These are phyloP conservation scores for Etia nguti DNA, from an alignment of 2,113 vertebrate species.

Conservation along the genomic window DNA sequence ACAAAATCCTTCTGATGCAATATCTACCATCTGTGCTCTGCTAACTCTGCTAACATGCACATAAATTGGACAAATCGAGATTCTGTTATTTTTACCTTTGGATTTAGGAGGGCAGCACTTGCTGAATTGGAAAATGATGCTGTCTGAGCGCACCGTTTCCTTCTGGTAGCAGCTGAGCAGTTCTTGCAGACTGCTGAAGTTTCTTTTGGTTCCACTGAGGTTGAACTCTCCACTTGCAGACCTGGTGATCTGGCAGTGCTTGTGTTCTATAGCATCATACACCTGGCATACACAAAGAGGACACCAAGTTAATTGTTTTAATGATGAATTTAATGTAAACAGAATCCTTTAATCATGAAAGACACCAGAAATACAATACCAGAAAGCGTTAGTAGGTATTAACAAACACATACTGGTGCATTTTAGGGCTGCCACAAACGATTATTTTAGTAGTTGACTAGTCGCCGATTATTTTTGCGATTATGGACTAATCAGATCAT, in stretches of 20 bases:
- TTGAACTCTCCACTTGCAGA: conserved; percentile 83
- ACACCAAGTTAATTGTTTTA: neutral
- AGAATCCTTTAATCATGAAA: neutral
- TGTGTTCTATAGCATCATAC: conserved; percentile 79
- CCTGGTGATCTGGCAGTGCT: conserved; percentile 91
- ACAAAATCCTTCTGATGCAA: neutral
- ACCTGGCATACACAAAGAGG: conserved; percentile 43
- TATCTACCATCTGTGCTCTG: neutral
- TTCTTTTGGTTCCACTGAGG: conserved; percentile 91
- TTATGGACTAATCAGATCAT: too few relatives aligned
- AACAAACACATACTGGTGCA: neutral
- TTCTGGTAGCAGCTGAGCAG: conserved; percentile 94
- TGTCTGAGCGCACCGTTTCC: conserved; percentile 94
- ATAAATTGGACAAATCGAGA: neutral
- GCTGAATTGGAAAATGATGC: conserved; percentile 89
- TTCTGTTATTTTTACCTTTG: conserved; percentile 77
- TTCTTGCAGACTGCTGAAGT: conserved; percentile 85
- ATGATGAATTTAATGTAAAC: neutral
- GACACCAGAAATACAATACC: neutral
- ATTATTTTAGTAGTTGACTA: too few relatives aligned
- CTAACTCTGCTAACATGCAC: neutral
- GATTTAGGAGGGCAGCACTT: conserved; percentile 90
- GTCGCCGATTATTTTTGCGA: too few relatives aligned
- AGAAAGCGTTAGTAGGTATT: neutral
- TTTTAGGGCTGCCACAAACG: too few relatives aligned